These are phyloP conservation scores for Oegoconia quadripuncta DNA, from an alignment of 2,888 invertebrate genomes.

Conservation along the genomic window DNA sequence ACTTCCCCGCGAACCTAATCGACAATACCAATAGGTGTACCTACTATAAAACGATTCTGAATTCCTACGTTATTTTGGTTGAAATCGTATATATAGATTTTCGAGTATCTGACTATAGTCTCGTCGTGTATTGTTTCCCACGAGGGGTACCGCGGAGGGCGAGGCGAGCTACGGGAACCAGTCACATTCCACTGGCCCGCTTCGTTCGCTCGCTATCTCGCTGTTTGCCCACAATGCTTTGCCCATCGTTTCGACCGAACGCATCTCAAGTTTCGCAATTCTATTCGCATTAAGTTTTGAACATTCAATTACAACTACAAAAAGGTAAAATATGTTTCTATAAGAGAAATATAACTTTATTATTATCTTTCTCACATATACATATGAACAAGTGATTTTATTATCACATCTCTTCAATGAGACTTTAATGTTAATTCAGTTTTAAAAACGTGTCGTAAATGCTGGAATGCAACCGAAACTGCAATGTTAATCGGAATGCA, in stretches of 20 bases:
- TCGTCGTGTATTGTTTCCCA: conserved; percentile 35
- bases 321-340: no score
- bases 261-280: neutral
- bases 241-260: conserved; percentile 15
- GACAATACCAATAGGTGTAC: no score
- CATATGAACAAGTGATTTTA: no score
- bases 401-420: neutral
- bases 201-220: conserved; percentile 21
- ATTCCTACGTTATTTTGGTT: conserved; percentile 5
- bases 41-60: no score
- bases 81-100: conserved; percentile 14
- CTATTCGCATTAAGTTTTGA: no score
- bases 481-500: conserved; percentile 8
- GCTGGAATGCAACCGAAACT: conserved; percentile 11
- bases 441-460: conserved; percentile 5
- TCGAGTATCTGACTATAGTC: conserved; percentile 25
- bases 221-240: conserved; percentile 28
- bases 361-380: no score
- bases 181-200: conserved; percentile 40
- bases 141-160: conserved; percentile 25
- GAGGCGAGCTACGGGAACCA: conserved; percentile 32
- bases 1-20: conserved; percentile 25
- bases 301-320: no score
- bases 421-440: conserved; percentile 1
- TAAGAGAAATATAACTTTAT: no score